A percentile compares a stretch with the other conserved stretches of the same genome.
Evolutionary conservation across 2,888 invertebrate species (phyloP).

Genomic region (Epistrophella euchroma): DNA sequence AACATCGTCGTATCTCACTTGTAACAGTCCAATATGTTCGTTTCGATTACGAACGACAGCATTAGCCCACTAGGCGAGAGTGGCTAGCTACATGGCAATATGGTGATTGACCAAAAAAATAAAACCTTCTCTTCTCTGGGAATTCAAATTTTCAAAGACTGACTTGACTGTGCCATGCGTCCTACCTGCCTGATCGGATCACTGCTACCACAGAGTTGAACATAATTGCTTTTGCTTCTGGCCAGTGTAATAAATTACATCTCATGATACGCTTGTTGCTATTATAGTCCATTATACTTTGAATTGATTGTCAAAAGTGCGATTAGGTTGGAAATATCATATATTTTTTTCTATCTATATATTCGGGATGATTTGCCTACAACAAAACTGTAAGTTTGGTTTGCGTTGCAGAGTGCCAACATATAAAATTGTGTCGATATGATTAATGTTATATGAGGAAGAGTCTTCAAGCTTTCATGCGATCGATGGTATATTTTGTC

Average conservation of each 20-base stretch:
- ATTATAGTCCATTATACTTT: conserved; percentile 74
- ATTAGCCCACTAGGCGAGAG: conserved; percentile 56
- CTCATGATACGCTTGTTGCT: conserved; percentile 75
- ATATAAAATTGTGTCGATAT: conserved; percentile 53
- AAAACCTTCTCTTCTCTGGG: conserved; percentile 47
- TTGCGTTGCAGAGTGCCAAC: conserved; percentile 40
- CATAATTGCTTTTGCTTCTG: conserved; percentile 75
- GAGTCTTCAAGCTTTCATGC: conserved; percentile 47
- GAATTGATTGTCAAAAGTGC: conserved; percentile 76
- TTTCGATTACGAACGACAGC: conserved; percentile 58
- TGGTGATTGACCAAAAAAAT: conserved; percentile 41
- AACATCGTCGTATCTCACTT: conserved; percentile 56
- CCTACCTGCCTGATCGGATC: conserved; percentile 28
- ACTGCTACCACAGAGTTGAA: conserved; percentile 38
- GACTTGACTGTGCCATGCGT: not conserved
- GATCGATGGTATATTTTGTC: conserved; percentile 25
- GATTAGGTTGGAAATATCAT: conserved; percentile 61
- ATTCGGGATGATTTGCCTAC: conserved; percentile 58
- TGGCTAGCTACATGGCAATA: not conserved
- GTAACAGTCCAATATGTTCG: conserved; percentile 48
- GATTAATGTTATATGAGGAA: conserved; percentile 69
- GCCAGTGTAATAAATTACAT: conserved; percentile 74
- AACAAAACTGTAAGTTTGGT: conserved; percentile 11
- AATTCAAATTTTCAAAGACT: conserved; percentile 43
- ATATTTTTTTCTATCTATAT: conserved; percentile 3